Evolutionary conservation across 1,140 invertebrate species (phyloP), one percentile per base, ranked within the genome.

Genomic region (Bombus difficillimus): DNA sequence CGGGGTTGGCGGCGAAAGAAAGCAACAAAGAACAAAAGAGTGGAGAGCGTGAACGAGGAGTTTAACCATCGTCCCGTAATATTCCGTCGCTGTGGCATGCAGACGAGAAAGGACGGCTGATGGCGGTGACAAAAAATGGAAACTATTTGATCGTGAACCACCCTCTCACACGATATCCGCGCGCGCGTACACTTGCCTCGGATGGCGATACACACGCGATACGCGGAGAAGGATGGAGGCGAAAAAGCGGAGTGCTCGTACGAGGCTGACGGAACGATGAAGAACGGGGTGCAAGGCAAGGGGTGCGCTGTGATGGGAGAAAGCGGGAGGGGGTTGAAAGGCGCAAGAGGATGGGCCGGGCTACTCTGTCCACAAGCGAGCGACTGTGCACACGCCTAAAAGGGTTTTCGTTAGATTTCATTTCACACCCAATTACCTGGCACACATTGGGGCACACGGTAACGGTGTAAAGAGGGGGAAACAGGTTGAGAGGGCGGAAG

Each of bases 391-490:
- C 93, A 95, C 94, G 94, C 94, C 94, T 94, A 95, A 94, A 95
- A 94, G 94, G 92, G 91, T 95, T 95, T 95, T 94, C 94, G 94
- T 95, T 95, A 94, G 94, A 95, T 94, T 95, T 95, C 94, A 94
- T 95, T 95, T 95, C 93, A 95, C 94, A 94, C 93, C 94, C 94
- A 95, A 95, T 95, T 95, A 95, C 92, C 90, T 89, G 85, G 88
- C 88, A 93, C 92, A 91, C 90, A 86, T 78, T 72, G 74, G 74
- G 77, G 64, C 69, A 80, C n/a, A 73, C 39, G 81, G 79, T 62
- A 47, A 3, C 68, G 75, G 69, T 66, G 47, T 18, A 12, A 18
- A 28, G 15, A 47, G 59, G 47, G 88, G 47, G 47, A 22, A 53
- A 53, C 47, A 53, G 47, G 47, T 53, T 53, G 47, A 53, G 18